Percentiles rank a stretch among this genome's conserved stretches.
Conservation (phyloP, 2,888 invertebrate genomes). For the Hypomecis punctinalis region DNA sequence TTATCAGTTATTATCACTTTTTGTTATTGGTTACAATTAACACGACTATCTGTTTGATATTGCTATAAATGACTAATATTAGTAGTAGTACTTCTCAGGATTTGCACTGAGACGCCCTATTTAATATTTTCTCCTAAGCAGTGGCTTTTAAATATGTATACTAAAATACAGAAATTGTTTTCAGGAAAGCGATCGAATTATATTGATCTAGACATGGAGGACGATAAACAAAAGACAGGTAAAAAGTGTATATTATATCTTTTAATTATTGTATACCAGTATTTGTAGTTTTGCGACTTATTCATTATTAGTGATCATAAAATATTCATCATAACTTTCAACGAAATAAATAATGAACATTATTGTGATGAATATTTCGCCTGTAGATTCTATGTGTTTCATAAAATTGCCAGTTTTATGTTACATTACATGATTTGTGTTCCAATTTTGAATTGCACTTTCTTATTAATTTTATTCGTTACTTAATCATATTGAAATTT, state of each 20-base stretch:
- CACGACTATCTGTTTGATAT: too few species aligned
- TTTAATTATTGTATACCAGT: not conserved
- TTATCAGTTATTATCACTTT: not conserved
- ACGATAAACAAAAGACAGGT: slow-evolving; percentile 51
- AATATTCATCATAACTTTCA: too few species aligned
- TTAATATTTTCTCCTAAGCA: not conserved
- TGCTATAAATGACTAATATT: too few species aligned
- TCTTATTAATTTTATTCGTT: not conserved
- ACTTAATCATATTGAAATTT: not conserved
- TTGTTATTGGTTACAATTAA: not conserved
- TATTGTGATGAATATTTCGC: too few species aligned
- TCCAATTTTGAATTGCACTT: not conserved
- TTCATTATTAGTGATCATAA: not conserved
- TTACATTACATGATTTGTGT: too few species aligned
- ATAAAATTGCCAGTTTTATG: too few species aligned
- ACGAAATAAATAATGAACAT: too few species aligned
- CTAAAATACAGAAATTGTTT: slow-evolving; percentile 35
- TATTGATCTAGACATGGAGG: slow-evolving; percentile 60
- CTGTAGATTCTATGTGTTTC: too few species aligned
- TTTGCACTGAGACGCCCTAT: not conserved
- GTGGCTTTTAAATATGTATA: not conserved
- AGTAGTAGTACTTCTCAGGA: too few species aligned
- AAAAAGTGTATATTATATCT: slow-evolving; percentile 2
- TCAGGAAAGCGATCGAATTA: slow-evolving; percentile 52
- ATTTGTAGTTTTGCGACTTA: slow-evolving; percentile 11